phyloP scores from a whole-genome alignment of 2,113 vertebrate species.

The Callorhinus ursinus region DNA sequence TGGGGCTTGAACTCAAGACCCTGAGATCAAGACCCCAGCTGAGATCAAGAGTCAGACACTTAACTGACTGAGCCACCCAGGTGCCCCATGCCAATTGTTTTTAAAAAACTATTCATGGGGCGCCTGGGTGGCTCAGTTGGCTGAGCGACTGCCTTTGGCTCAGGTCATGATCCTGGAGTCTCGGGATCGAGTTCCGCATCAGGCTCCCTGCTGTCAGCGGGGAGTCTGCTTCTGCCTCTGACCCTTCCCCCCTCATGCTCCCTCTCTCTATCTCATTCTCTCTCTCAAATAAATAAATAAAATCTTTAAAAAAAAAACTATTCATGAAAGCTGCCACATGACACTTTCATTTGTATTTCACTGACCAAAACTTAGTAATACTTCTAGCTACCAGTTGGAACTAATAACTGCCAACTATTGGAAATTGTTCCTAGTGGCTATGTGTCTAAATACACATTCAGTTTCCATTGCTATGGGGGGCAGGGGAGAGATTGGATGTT shows the following conservation, averaged over 20 bases:
- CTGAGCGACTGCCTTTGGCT: no score
- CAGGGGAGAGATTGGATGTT: neutral
- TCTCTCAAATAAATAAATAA: no score
- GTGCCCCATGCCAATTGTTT: neutral
- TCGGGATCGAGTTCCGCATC: no score
- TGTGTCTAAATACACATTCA: neutral
- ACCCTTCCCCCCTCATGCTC: no score
- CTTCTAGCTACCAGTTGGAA: neutral
- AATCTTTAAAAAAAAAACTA: neutral
- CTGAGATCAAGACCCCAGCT: neutral
- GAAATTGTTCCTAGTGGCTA: neutral
- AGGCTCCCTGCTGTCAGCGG: no score
- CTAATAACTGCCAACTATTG: neutral
- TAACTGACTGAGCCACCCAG: neutral
- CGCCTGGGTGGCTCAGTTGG: no score
- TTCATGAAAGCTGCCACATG: neutral
- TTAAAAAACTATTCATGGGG: neutral
- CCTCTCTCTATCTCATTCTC: no score
- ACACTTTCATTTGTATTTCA: neutral
- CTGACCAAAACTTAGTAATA: neutral
- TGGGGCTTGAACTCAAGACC: neutral
- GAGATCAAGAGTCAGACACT: neutral
- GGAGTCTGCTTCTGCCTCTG: no score
- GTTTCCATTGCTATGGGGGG: neutral
- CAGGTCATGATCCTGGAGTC: no score